Conservation (phyloP, 1,140 invertebrate genomes). For the Eupristina koningsbergeri region DNA sequence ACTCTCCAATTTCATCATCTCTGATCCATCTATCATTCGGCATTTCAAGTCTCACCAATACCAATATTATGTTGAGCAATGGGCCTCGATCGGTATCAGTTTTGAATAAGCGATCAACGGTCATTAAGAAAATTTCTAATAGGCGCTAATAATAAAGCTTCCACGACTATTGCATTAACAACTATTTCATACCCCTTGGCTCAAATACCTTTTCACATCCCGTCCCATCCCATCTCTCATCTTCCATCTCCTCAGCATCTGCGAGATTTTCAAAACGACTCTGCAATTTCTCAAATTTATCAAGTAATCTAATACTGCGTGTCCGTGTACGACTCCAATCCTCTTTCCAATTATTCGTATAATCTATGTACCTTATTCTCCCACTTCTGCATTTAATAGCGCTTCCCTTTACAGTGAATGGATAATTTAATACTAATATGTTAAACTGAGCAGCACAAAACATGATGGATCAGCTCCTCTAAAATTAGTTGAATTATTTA, state of each 20-base stretch:
- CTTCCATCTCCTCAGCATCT: not conserved
- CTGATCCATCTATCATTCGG: not conserved
- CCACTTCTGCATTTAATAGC: not conserved
- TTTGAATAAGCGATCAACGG: not conserved
- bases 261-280: not conserved
- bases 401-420: too few relatives aligned
- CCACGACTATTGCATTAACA: not conserved
- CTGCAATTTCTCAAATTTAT: not conserved
- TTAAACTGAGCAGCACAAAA: not conserved
- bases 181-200: not conserved
- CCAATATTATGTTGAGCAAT: too few relatives aligned
- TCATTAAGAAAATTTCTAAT: not conserved
- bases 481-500: not conserved
- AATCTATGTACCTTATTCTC: not conserved
- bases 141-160: not conserved
- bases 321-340: not conserved
- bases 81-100: not conserved
- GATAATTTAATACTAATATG: not conserved
- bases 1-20: not conserved
- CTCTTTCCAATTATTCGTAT: not conserved
- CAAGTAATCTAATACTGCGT: not conserved
- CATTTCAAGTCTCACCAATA: not conserved
- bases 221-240: too few relatives aligned
- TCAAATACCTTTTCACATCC: not conserved
- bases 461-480: not conserved